Evolutionary conservation across 2,113 vertebrate species (phyloP).

Genomic region (Anolis sagrei): DNA sequence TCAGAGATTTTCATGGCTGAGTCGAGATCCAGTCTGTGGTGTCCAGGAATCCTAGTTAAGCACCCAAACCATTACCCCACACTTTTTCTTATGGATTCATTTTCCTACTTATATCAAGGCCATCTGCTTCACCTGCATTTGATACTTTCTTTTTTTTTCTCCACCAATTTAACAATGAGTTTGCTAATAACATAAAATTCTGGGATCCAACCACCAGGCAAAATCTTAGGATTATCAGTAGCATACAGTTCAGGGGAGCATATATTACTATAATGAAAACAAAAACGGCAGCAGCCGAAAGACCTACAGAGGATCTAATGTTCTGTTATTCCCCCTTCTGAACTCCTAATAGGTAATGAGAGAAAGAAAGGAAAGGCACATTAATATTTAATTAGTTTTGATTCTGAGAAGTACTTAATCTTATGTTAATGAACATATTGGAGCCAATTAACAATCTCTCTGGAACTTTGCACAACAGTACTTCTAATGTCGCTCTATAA

Average conservation of each 20-base stretch:
- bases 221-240: conserved; percentile 17
- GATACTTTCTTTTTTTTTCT: neutral
- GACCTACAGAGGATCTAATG: neutral
- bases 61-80: too few species aligned
- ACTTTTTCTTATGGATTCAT: too few species aligned
- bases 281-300: neutral
- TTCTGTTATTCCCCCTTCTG: neutral
- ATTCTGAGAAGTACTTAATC: conserved; percentile 26
- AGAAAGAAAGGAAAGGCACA: conserved; percentile 24
- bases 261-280: conserved; percentile 15
- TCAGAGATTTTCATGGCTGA: too few species aligned
- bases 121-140: neutral
- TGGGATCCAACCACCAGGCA: neutral
- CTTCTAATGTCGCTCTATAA: neutral
- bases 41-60: too few species aligned
- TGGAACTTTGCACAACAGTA: conserved; percentile 12
- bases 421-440: conserved; percentile 15
- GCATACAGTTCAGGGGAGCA: conserved; percentile 2
- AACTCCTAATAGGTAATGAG: conserved; percentile 24
- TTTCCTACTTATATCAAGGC: neutral
- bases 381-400: conserved; percentile 4
- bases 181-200: conserved; percentile 18
- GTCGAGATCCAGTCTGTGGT: too few species aligned
- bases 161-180: neutral
- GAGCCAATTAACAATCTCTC: conserved; percentile 24